phyloP scores from a whole-genome alignment of 2,113 vertebrate species.

The Trichomycterus rosablanca region DNA sequence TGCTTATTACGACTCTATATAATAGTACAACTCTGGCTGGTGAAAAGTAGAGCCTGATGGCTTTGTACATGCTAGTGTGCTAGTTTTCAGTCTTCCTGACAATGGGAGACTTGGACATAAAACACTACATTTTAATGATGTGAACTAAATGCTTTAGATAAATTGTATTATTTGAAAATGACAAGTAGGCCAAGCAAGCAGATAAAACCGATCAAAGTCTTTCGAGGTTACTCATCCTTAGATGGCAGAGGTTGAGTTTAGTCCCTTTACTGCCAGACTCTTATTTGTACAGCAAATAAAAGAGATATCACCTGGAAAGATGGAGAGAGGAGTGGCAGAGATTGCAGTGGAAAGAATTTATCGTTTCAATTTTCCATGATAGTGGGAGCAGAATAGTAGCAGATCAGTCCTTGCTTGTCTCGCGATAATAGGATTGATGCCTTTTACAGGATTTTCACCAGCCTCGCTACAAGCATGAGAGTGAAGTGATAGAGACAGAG shows the following conservation, averaged over 20 bases:
- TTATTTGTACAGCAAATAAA: constrained; percentile 41
- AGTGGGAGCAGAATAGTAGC: constrained; percentile 49
- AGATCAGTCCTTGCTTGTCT: constrained; percentile 58
- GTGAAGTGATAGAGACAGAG: not conserved
- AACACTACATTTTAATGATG: too few species aligned
- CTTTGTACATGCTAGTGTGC: too few species aligned
- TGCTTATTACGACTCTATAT: too few species aligned
- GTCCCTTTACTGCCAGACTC: not conserved
- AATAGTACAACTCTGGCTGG: too few species aligned
- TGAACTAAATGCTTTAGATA: too few species aligned
- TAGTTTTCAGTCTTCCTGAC: too few species aligned
- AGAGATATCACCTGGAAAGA: constrained; percentile 27
- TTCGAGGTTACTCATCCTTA: constrained; percentile 1
- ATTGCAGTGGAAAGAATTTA: constrained; percentile 49
- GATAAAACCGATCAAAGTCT: not conserved
- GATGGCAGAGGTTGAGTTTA: not conserved
- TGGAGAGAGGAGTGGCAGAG: constrained; percentile 2
- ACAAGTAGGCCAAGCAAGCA: too few species aligned
- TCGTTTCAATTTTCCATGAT: constrained; percentile 67
- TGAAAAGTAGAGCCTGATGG: too few species aligned
- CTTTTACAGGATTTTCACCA: constrained; percentile 24
- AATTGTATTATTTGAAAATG: too few species aligned
- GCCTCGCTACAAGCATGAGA: constrained; percentile 19
- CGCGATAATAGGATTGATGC: constrained; percentile 64
- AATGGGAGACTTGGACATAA: too few species aligned